Evolutionary conservation across 2,888 invertebrate species (phyloP), one percentile per base, ranked within the genome.

Genomic region (Lysandra bellargus): DNA sequence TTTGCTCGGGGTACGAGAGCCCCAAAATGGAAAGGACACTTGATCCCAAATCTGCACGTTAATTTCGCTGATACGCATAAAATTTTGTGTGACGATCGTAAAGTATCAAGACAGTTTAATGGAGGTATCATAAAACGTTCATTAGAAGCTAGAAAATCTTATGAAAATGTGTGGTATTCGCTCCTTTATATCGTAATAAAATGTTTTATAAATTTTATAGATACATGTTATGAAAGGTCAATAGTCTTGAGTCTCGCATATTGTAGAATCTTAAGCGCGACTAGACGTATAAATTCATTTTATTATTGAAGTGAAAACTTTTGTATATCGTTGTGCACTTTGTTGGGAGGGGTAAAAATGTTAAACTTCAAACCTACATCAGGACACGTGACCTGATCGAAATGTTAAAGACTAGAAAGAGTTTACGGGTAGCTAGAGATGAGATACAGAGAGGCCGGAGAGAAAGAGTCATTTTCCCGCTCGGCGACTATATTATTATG

Each of bases 21-120:
- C 83, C 83, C 84, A 83, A 86, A 85, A 85, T 84, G 83, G 81
- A 82, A 84, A 85, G 85, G 83, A 80, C 82, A 80, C 80, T 81
- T 80, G 78, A 69, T 80, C 79, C 79, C 79, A 73, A 79, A 80
- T 80, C 37, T 78, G 76, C 78, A 81, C 78, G 79, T 80, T 82
- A 79, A 81, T 81, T 80, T 79, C 80, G 81, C 81, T 81, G 80
- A 81, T 78, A 80, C 81, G 78, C 64, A 73, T 44, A 61, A 78
- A 80, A 80, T 73, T 33, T 60, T 78, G 53, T 78, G 64, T 78
- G 37, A 4, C 33, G 61, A 80, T 57, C 57, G 75, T 80, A 78
- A 80, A 80, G 78, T 49, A 44, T 64, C n/a, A 49, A 17, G 61
- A 74, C 73, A 79, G 30, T 75, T 30, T 14, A 76, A 76, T 53